These are phyloP conservation scores for Platysternon megacephalum DNA, from an alignment of 2,113 vertebrate species.

Conservation along the genomic window DNA sequence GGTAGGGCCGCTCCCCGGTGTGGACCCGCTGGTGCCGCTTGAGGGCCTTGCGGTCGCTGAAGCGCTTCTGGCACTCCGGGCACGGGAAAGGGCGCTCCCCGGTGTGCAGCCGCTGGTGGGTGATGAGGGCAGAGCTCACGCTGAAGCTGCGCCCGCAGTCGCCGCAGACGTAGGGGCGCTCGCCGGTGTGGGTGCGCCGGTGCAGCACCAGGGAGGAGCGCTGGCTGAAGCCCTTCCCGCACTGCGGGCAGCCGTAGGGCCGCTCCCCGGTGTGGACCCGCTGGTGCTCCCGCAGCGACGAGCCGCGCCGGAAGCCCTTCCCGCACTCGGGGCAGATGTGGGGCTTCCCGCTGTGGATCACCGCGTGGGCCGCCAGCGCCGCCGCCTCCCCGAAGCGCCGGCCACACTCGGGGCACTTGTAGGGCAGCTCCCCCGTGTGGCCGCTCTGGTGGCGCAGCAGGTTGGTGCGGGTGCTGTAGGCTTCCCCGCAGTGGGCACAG, in stretches of 20 bases:
- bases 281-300: not conserved
- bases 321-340: slow-evolving; percentile 61
- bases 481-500: not conserved
- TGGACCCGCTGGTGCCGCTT: not conserved
- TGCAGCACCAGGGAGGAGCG: not conserved
- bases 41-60: not conserved
- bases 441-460: not conserved
- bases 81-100: not conserved
- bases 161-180: not conserved
- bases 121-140: slow-evolving; percentile 69
- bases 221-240: not conserved
- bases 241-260: not conserved
- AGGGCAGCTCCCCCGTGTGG: slow-evolving; percentile 51
- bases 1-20: slow-evolving; percentile 7
- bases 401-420: slow-evolving; percentile 61
- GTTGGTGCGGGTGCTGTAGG: not conserved
- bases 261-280: not conserved
- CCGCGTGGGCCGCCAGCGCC: slow-evolving; percentile 57
- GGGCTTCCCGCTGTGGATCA: slow-evolving; percentile 56
- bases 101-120: slow-evolving; percentile 60
- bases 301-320: not conserved
- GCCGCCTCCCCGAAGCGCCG: slow-evolving; percentile 59
- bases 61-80: not conserved
- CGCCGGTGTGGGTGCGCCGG: not conserved
- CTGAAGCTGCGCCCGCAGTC: slow-evolving; percentile 39